Percentiles rank a stretch among this genome's conserved stretches.
Evolutionary conservation across 2,797 vertebrate species (phyloP).

Genomic region (Cyclura pinguis): DNA sequence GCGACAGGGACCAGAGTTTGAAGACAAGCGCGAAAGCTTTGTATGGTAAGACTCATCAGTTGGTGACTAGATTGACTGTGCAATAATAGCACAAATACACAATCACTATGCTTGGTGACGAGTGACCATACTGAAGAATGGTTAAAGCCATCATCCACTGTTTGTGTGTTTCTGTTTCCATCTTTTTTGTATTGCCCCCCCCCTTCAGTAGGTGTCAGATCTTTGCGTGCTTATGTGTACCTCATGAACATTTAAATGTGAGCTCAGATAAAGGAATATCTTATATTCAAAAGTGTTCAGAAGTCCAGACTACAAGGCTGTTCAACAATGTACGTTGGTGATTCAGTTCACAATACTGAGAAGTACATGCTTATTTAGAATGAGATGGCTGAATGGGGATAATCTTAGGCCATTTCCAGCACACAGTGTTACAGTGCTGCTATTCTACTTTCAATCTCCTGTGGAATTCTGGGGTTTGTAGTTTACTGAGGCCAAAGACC

Average conservation of each 20-base stretch:
- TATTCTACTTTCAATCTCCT: too few species aligned
- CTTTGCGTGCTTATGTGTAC: background rate
- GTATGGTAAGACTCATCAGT: constrained; percentile 76
- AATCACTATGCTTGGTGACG: background rate
- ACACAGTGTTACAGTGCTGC: too few species aligned
- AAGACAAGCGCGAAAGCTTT: constrained; percentile 82
- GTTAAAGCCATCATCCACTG: background rate
- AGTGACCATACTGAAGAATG: background rate
- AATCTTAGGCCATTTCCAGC: too few species aligned
- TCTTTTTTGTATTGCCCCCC: background rate
- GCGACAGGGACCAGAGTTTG: constrained; percentile 77
- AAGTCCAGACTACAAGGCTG: background rate
- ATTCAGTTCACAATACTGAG: too few species aligned
- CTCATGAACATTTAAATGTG: background rate
- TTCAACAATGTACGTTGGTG: too few species aligned
- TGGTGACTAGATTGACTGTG: background rate
- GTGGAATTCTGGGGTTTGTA: too few species aligned
- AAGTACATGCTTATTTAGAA: too few species aligned
- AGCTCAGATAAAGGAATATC: background rate
- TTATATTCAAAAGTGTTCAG: background rate
- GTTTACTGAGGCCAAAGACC: too few species aligned
- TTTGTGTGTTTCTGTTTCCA: background rate
- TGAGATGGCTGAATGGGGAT: too few species aligned
- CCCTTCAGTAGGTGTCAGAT: background rate
- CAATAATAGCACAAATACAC: background rate